Base-by-base conservation (phyloP, 2,888 invertebrate genomes). In the Autographa gamma region DNA sequence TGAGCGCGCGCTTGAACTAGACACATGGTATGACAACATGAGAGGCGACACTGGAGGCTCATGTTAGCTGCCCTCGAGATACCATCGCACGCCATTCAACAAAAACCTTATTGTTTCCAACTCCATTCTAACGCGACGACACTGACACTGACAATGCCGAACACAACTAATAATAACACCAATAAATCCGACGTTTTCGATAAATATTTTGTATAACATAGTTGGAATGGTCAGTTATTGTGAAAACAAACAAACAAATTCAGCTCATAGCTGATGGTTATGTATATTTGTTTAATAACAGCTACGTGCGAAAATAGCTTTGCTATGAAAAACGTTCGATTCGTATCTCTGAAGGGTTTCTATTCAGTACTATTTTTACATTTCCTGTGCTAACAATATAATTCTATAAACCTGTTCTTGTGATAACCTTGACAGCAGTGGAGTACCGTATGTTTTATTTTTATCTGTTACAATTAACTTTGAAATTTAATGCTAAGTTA, bases 71-170 rank as follows among this genome's bases (percentile, higher is more conserved):
- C 82, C 81, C 74, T 80, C 83, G 79, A 76, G 89, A 91, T 91
- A 91, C 81, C 87, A 93, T 91, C 92, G 72, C 82, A 11, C 73
- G 71, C 60, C 69, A 61, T 77, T 73, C 76, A 82, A 88, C 89
- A 89, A 89, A 85, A 86, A 85, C 81, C 74, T 76, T 80, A 89
- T 92, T 91, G 90, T 90, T 79, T 70, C 72, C 72, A 54, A 70
- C 60, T 65, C 69, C 67, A 80, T 77, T 73, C 80, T 80, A 66
- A 65, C 74, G 67, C 83, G 64, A 67, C 85, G 86, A 75, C 89
- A 88, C 83, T 89, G 91, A 86, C 89, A 91, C 82, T 89, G 88
- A 79, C 89, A 89, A 88, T 89, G 87, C 75, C 74, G 69, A 75
- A 75, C 71, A 71, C 60, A 52, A 79, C 72, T 75, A 78, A 64